phyloP scores from a whole-genome alignment of 2,888 invertebrate genomes.

The Apotomis turbidana region DNA sequence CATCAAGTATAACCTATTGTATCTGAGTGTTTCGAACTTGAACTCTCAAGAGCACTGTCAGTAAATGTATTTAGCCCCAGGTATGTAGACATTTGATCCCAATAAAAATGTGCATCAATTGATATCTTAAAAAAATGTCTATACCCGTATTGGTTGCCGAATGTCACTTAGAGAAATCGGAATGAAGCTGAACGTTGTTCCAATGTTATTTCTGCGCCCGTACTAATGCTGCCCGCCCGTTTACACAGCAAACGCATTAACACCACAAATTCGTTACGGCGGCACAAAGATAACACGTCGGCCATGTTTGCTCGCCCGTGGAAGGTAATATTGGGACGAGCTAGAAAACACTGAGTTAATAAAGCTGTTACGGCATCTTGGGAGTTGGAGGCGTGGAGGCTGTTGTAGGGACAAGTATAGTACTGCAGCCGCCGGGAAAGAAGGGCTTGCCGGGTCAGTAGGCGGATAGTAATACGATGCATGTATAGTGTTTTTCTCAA shows the following conservation, averaged over 20 bases:
- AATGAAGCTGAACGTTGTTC: constrained; percentile 20
- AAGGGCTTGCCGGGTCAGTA: too few species aligned
- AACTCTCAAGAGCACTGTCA: too few species aligned
- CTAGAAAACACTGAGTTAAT: constrained; percentile 31
- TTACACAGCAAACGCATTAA: constrained; percentile 46
- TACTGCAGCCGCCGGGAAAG: too few species aligned
- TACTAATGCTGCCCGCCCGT: constrained; percentile 37
- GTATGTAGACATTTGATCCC: too few species aligned
- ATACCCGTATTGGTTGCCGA: not conserved
- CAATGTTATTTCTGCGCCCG: constrained; percentile 43
- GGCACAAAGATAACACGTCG: constrained; percentile 43
- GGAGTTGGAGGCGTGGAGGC: not conserved
- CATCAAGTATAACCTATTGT: too few species aligned
- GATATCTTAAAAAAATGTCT: too few species aligned
- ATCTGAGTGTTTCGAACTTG: too few species aligned
- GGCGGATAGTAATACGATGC: too few species aligned
- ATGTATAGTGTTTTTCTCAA: too few species aligned
- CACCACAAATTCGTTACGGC: constrained; percentile 43
- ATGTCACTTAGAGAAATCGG: not conserved
- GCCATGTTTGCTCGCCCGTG: constrained; percentile 41
- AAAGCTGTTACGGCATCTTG: constrained; percentile 19
- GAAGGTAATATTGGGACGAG: constrained; percentile 36
- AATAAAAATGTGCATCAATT: too few species aligned
- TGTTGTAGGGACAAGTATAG: not conserved
- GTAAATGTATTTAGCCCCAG: too few species aligned